Evolutionary conservation across 2,113 vertebrate species (phyloP), one percentile per base, ranked within the genome.

Genomic region (Camelus dromedarius): DNA sequence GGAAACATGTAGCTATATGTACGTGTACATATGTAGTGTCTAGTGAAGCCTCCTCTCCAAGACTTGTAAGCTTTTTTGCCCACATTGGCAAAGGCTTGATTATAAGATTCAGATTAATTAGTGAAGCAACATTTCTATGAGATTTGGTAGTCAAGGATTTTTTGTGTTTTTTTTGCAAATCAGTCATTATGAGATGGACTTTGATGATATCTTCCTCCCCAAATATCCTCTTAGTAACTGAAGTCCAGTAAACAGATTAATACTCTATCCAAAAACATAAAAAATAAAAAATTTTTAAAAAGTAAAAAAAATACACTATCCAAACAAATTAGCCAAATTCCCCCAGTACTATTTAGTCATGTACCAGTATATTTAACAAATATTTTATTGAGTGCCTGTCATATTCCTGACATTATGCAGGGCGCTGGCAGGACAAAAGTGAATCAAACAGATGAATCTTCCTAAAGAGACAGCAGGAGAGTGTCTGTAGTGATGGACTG

Each of bases 201-300:
- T 94, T 60, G 58, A 86, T 70, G 64, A 67, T 24, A 73, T 88
- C 62, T 91, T 94, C 85, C 50, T 67, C 52, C 48, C 85, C 76
- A 35, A 69, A 94, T 83, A 77, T 30, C 76, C 42, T 66, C 70
- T 84, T 75, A 91, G 82, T 91, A 87, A 86, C 20, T 52, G 35
- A 95, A 89, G 32, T 80, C 54, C 18, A 48, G 22, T 62, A 92
- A 97, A 95, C 60, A 95, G 22, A 95, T 46, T 58, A 64, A 79
- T 83, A 64, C 20, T 77, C 58, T 42, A 42, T 42, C 38, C 38
- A 42, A 42, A 42, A 42, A 42, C 38, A 42, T 42, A 42, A 42
- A 42, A 42, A 42, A 42, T 42, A 42, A 42, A 42, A 42, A 42
- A 42, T 4, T 42, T 42, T 42, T 42, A 42, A 42, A 35, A 35